phyloP scores from a whole-genome alignment of 2,888 invertebrate species.

The Epirrhoe alternata region DNA sequence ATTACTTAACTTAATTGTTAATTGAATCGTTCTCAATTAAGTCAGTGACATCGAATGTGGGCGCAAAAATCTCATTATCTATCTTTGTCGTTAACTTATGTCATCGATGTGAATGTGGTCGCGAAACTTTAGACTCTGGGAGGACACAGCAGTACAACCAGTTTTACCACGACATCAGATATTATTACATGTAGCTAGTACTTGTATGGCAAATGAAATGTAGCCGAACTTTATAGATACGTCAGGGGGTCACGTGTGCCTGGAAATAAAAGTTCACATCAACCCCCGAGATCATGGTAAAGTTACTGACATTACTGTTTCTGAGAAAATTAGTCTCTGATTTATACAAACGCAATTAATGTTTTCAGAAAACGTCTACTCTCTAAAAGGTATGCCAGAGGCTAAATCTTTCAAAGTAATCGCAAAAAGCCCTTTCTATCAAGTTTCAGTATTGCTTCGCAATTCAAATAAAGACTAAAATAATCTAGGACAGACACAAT shows the following conservation, averaged over 20 bases:
- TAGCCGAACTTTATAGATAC: neutral
- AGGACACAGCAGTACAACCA: slow-evolving; percentile 32
- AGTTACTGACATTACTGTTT: too few relatives aligned
- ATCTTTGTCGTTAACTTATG: neutral
- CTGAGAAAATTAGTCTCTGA: too few relatives aligned
- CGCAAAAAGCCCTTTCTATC: too few relatives aligned
- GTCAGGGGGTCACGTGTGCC: too few relatives aligned
- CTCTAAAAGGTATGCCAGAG: too few relatives aligned
- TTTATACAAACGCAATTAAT: too few relatives aligned
- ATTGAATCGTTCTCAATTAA: slow-evolving; percentile 12
- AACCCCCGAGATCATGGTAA: neutral
- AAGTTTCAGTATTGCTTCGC: too few relatives aligned
- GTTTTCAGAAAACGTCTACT: too few relatives aligned
- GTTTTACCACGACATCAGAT: slow-evolving; percentile 35
- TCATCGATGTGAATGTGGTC: slow-evolving; percentile 16
- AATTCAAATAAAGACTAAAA: slow-evolving; percentile 14
- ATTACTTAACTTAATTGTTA: too few relatives aligned
- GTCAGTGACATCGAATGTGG: slow-evolving; percentile 3
- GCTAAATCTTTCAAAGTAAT: too few relatives aligned
- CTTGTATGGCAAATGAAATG: slow-evolving; percentile 1
- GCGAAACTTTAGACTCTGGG: slow-evolving; percentile 26
- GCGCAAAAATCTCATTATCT: slow-evolving; percentile 12
- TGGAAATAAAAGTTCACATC: too few relatives aligned
- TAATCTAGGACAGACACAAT: slow-evolving; percentile 13
- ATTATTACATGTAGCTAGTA: too few relatives aligned